Base-by-base conservation (phyloP, 1,140 invertebrate genomes). In the Sarcophaga peregrina region DNA sequence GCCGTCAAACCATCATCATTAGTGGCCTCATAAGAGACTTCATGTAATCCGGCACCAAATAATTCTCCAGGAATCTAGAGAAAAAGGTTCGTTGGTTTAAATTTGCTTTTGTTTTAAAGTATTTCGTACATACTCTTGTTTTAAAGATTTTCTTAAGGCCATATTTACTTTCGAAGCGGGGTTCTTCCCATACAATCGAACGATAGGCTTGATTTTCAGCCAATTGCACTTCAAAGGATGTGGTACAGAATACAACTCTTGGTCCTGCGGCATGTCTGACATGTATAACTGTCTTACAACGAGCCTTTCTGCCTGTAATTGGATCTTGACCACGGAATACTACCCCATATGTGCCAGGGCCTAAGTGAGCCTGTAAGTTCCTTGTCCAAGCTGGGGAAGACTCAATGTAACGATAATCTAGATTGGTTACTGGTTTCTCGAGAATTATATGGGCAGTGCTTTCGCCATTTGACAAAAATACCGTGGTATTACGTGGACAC, bases 111-210 rank as follows among this genome's bases (percentile, higher is more conserved):
- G 17, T 80, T 6, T 54, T 17, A 47, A n/a, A 48, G 74, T 20
- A 82, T 62, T 78, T 62, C 8, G 13, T 5, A 86, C 91, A 91
- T 87, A 95, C 94, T 87, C 93, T 91, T 0, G 94, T 94, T 87
- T 94, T 94, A 84, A 92, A 93, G 75, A 94, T 89, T 72, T 91
- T 90, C 3, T 92, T 90, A 6, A 95, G 86, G 80, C 94, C 92
- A 86, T 94, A 94, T 86, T 86, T 86, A 13, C 95, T 94, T 11
- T 89, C 91, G 85, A 95, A 95, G 10, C 91, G 88, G 0, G 95
- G 95, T 85, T 95, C 94, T 78, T 92, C 92, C 95, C 95, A 95
- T 82, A 91, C 92, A 46, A 95, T 92, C 15, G 91, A 89, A 46
- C 92, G 91, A 72, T 91, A 91, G 0, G 87, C 88, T 86, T 94